Percentiles rank a stretch among this genome's conserved stretches.
These are phyloP conservation scores for Ageneiosus marmoratus DNA, from an alignment of 2,113 vertebrate species.

Conservation along the genomic window DNA sequence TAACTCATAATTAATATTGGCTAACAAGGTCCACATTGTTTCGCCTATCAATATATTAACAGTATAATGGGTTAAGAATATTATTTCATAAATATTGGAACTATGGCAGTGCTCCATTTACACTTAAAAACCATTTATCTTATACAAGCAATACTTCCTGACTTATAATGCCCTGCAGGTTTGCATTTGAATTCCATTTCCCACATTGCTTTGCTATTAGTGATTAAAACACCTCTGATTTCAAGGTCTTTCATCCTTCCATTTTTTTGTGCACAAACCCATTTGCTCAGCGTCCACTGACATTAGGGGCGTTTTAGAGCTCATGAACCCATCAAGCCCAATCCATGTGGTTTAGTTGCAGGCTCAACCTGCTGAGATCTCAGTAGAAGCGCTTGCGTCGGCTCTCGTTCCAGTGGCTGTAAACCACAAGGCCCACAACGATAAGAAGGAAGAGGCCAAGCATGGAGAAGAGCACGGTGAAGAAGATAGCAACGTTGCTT, in stretches of 20 bases:
- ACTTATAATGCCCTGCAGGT: neutral
- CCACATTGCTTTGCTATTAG: neutral
- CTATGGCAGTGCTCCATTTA: neutral
- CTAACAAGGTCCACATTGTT: neutral
- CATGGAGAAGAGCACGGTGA: slow-evolving; percentile 88
- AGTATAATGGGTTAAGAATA: neutral
- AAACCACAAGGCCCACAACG: slow-evolving; percentile 85
- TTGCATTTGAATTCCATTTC: neutral
- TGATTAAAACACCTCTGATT: neutral
- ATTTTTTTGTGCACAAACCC: neutral
- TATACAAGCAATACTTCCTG: neutral
- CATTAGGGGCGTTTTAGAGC: neutral
- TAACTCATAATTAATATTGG: neutral
- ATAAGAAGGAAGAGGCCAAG: slow-evolving; percentile 87
- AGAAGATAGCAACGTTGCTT: slow-evolving; percentile 85
- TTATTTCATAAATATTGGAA: neutral
- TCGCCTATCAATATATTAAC: neutral
- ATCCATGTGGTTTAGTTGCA: neutral
- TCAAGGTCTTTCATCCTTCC: neutral
- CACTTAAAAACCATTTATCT: neutral
- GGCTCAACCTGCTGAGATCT: slow-evolving; percentile 48
- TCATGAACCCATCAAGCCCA: neutral
- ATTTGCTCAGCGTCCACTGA: neutral
- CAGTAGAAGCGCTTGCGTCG: slow-evolving; percentile 94
- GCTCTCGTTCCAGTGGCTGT: slow-evolving; percentile 92